Evolutionary conservation across 92 coral and sea anemone genomes (phyloP).

Genomic region (Pocillopora meandrina): DNA sequence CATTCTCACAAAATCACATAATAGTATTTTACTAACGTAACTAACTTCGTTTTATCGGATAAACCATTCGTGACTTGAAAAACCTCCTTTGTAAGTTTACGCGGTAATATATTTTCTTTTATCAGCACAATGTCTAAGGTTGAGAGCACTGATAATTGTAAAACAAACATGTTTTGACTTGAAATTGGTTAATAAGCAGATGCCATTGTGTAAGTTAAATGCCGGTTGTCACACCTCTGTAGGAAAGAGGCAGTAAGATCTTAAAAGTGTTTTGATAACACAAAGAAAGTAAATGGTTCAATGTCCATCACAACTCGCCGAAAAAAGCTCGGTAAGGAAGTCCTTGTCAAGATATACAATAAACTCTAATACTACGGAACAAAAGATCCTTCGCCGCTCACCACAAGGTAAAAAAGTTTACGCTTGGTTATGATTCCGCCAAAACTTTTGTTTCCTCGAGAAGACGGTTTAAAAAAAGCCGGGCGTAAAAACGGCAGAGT

Average conservation of each 20-base stretch:
- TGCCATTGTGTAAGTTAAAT: constrained; percentile 27
- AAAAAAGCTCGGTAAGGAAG: constrained; percentile 17
- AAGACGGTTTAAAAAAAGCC: not conserved
- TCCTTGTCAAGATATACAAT: constrained; percentile 29
- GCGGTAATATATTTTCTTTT: not conserved
- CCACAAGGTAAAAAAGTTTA: not conserved
- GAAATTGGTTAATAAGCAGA: constrained; percentile 44
- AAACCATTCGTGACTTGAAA: not conserved
- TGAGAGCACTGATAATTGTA: constrained; percentile 31
- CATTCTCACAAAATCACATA: not conserved
- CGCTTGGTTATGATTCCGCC: constrained; percentile 1
- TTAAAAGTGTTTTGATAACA: constrained; percentile 13
- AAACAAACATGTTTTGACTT: constrained; percentile 48
- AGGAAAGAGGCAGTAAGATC: not conserved
- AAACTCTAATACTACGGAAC: constrained; percentile 23
- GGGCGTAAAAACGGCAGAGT: constrained; percentile 40
- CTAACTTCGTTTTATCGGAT: no score
- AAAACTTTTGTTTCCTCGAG: no score
- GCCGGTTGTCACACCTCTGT: constrained; percentile 25
- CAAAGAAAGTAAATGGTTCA: constrained; percentile 25
- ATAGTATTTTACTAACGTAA: no score
- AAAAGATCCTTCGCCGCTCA: constrained; percentile 14
- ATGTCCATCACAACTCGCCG: constrained; percentile 38
- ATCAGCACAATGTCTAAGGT: constrained; percentile 1
- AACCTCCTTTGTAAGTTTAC: not conserved